Base-by-base conservation (phyloP, 1,140 invertebrate genomes). In the Protaetia brevitarsis region DNA sequence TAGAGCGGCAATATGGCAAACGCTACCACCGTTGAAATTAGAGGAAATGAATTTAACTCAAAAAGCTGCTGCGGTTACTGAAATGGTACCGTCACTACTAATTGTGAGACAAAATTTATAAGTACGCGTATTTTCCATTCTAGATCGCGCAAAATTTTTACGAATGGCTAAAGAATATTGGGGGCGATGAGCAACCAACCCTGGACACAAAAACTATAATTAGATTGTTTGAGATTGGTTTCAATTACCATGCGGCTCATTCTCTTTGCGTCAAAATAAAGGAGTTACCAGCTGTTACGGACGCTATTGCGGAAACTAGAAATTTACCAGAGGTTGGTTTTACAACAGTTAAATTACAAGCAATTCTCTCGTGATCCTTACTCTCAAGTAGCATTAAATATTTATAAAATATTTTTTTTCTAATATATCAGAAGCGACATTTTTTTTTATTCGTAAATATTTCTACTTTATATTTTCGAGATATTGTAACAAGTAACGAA, bases 171-270 rank as follows among this genome's bases (percentile, higher is more conserved):
- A 77, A 79, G 37, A 75, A 67, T 45, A 71, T 85, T 16, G 82
- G 81, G 26, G 76, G 82, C 7, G 82, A 82, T 41, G 68, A 71
- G 11, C 68, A 72, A 28, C 71, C 80, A 26, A 73, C 74, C 19
- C 66, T 71, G 1, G 79, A 83, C 63, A 79, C 79, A 36, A 74
- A 79, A 26, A 74, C 78, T 23, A 73, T 84, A 8, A 76, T 80
- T 34, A 78, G 82, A 36, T 80, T 84, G 79, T 84, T 85, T 64
- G 77, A 84, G 77, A 82, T 87, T 56, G 83, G 84, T 75, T 86
- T 87, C 67, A 81, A 81, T 19, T 80, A 75, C 73, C 82, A 79
- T 75, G 82, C 78, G 66, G 82, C 80, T 62, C 80, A 76, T 71
- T 81, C 81, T 0, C 65, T 83, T 2, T 73, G 78, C 5, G 65